Evolutionary conservation across 2,797 vertebrate species (phyloP).

Genomic region (Myotis vivesi): DNA sequence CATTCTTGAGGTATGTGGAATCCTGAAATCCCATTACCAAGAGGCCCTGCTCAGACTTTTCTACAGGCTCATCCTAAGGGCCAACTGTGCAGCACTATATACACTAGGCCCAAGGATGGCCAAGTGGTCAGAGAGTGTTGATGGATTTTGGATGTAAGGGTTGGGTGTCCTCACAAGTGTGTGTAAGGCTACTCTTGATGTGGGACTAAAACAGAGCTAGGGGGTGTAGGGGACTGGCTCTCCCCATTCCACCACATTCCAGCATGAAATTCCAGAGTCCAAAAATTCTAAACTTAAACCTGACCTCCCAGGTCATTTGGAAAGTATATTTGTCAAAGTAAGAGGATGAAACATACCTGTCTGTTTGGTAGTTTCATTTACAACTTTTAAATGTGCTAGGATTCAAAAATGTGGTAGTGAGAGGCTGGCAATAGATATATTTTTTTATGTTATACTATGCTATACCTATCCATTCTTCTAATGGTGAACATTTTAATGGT

Average conservation of each 20-base stretch:
- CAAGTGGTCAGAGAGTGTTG: not conserved
- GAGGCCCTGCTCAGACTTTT: not conserved
- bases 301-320: not conserved
- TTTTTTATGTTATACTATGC: not conserved
- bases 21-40: not conserved
- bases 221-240: not conserved
- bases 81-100: not conserved
- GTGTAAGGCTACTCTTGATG: not conserved
- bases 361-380: not conserved
- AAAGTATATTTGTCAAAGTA: not conserved
- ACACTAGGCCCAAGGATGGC: not conserved
- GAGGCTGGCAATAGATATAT: not conserved
- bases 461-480: not conserved
- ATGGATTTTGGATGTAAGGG: not conserved
- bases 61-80: not conserved
- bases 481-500: not conserved
- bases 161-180: not conserved
- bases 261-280: not conserved
- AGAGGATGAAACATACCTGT: not conserved
- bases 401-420: not conserved
- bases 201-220: not conserved
- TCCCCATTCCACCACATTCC: not conserved
- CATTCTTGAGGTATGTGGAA: not conserved
- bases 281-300: conserved; percentile 18
- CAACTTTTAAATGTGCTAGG: conserved; percentile 12